phyloP scores from a whole-genome alignment of 2,888 invertebrate species.

The Acleris emargana region DNA sequence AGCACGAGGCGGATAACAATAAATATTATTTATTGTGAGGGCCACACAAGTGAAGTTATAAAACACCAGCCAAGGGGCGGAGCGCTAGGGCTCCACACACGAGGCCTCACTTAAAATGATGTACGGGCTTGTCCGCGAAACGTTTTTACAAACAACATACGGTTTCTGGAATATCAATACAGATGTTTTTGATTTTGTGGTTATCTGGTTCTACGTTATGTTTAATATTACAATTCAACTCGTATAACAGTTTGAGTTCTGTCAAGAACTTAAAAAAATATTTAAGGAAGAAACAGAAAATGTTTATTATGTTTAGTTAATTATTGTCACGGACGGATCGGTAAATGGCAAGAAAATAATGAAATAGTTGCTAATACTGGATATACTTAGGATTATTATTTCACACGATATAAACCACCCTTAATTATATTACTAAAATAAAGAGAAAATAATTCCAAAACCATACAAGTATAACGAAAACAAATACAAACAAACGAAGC shows the following conservation, averaged over 20 bases:
- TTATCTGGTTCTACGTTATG: not conserved
- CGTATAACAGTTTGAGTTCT: too few species aligned
- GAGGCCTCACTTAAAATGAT: conserved; percentile 48
- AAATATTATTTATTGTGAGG: conserved; percentile 33
- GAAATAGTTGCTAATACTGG: too few species aligned
- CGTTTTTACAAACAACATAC: conserved; percentile 13
- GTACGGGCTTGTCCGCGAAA: conserved; percentile 35
- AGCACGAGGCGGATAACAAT: too few species aligned
- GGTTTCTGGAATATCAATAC: conserved; percentile 9
- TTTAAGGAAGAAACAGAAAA: too few species aligned
- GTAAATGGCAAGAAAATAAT: too few species aligned
- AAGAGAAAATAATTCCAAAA: not conserved
- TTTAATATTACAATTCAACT: too few species aligned
- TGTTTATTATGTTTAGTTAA: too few species aligned
- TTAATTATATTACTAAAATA: too few species aligned
- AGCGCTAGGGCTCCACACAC: conserved; percentile 49
- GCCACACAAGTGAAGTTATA: conserved; percentile 57
- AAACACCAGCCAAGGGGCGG: conserved; percentile 48
- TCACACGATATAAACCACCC: too few species aligned
- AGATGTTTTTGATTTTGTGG: conserved; percentile 1
- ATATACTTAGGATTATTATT: too few species aligned
- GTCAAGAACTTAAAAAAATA: too few species aligned
- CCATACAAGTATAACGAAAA: conserved; percentile 15
- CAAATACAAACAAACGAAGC: conserved; percentile 42
- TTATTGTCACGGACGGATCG: too few species aligned